Conservation (phyloP, 2,888 invertebrate species). For the Zhengitettix transpicula region DNA sequence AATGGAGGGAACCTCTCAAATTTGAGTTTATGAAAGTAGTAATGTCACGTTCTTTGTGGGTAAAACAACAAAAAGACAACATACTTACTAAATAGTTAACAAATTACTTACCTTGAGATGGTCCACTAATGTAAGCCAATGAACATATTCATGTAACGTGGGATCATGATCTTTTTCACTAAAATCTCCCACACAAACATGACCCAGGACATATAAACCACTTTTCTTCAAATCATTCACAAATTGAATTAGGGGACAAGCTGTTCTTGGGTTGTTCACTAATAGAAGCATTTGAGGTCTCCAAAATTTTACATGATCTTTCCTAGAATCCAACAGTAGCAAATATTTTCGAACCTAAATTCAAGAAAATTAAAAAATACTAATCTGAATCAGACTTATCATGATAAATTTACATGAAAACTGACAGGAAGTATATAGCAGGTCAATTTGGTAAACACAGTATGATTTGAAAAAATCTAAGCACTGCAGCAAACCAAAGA, state of each 20-base stretch:
- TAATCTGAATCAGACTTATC: too few species aligned
- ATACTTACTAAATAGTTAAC: neutral
- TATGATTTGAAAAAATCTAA: too few species aligned
- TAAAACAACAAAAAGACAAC: neutral
- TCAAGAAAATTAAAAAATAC: too few species aligned
- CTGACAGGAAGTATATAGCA: too few species aligned
- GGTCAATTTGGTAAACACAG: too few species aligned
- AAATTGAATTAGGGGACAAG: constrained; percentile 87
- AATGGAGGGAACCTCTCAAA: too few species aligned
- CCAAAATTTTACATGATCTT: constrained; percentile 99
- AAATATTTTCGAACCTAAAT: constrained; percentile 80
- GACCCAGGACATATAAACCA: constrained; percentile 73
- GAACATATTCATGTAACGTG: constrained; percentile 57
- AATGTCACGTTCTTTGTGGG: too few species aligned
- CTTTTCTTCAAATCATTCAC: constrained; percentile 96
- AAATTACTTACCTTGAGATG: constrained; percentile 57
- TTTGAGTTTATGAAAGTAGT: too few species aligned
- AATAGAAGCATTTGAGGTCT: constrained; percentile 88
- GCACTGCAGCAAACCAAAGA: too few species aligned
- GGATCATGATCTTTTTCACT: constrained; percentile 43
- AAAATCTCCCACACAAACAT: constrained; percentile 51
- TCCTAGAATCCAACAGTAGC: constrained; percentile 82
- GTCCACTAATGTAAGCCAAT: constrained; percentile 89
- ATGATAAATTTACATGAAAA: too few species aligned
- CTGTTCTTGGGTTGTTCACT: constrained; percentile 78